A percentile compares a stretch with the other conserved stretches of the same genome.
phyloP scores from a whole-genome alignment of 2,888 invertebrate genomes.

The Plagodis dolabraria region DNA sequence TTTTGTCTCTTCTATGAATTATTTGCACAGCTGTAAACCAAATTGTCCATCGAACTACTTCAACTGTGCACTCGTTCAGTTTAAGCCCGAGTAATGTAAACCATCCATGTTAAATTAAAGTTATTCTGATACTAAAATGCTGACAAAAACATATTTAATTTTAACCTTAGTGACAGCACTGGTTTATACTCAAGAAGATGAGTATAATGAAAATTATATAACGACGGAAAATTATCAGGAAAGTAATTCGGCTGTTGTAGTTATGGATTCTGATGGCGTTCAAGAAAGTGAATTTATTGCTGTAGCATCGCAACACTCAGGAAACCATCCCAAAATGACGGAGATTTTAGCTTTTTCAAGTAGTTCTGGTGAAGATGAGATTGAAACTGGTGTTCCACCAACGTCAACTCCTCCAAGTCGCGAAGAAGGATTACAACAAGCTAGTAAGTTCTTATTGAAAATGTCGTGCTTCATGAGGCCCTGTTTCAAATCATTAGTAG shows the following conservation, averaged over 20 bases:
- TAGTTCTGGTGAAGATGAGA: background rate
- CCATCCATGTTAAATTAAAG: no score
- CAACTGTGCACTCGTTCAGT: no score
- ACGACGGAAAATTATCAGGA: conserved; percentile 2
- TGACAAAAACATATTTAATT: conserved; percentile 1
- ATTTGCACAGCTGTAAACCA: no score
- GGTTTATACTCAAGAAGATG: conserved; percentile 1
- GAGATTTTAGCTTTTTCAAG: background rate
- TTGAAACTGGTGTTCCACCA: background rate
- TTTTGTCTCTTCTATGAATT: no score
- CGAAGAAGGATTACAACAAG: no score
- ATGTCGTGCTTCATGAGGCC: no score
- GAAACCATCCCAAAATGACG: background rate
- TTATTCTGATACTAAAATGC: conserved; percentile 8
- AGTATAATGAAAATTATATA: conserved; percentile 1
- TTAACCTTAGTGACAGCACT: conserved; percentile 6
- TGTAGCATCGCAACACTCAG: background rate
- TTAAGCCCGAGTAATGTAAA: no score
- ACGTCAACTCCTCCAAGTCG: no score
- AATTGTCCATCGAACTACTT: no score
- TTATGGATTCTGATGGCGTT: background rate
- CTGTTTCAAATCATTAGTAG: no score
- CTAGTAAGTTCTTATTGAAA: no score
- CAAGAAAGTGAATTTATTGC: background rate
- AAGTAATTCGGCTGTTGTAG: background rate